Evolutionary conservation across 2,797 vertebrate species (phyloP).

Genomic region (Cirrhinus mrigala): DNA sequence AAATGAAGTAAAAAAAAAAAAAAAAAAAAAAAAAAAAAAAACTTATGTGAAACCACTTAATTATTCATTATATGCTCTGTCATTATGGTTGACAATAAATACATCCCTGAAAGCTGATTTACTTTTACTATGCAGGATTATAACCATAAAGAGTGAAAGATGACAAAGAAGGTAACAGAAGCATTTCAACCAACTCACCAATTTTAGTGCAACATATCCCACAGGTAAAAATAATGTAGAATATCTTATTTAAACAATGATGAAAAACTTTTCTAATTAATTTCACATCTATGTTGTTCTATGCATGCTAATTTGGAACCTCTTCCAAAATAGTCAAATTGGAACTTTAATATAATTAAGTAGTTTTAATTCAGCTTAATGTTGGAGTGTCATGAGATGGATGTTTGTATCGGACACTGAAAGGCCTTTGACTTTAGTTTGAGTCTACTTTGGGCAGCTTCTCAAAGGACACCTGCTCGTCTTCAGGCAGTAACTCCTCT

Average conservation of each 20-base stretch:
- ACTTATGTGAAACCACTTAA: neutral
- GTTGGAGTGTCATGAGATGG: conserved; percentile 32
- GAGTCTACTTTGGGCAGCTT: conserved; percentile 46
- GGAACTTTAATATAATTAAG: neutral
- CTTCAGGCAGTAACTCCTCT: conserved; percentile 72
- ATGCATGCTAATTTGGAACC: neutral
- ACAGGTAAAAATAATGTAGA: neutral
- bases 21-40: too few relatives aligned
- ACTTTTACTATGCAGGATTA: neutral
- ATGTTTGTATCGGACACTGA: neutral
- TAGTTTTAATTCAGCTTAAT: neutral
- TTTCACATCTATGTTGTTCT: too few relatives aligned
- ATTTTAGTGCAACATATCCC: conserved; percentile 2
- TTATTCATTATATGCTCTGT: neutral
- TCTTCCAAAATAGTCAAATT: conserved; percentile 5
- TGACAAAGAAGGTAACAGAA: neutral
- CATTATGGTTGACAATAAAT: conserved; percentile 20
- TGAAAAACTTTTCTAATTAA: neutral
- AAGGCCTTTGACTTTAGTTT: conserved; percentile 39
- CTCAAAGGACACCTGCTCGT: conserved; percentile 63
- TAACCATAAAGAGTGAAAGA: conserved; percentile 7
- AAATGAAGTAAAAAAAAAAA: neutral
- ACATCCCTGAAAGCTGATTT: conserved; percentile 5
- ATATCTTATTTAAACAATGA: neutral
- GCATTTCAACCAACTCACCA: conserved; percentile 9